Evolutionary conservation across 2,113 vertebrate genomes (phyloP).

Genomic region (Ondatra zibethicus): DNA sequence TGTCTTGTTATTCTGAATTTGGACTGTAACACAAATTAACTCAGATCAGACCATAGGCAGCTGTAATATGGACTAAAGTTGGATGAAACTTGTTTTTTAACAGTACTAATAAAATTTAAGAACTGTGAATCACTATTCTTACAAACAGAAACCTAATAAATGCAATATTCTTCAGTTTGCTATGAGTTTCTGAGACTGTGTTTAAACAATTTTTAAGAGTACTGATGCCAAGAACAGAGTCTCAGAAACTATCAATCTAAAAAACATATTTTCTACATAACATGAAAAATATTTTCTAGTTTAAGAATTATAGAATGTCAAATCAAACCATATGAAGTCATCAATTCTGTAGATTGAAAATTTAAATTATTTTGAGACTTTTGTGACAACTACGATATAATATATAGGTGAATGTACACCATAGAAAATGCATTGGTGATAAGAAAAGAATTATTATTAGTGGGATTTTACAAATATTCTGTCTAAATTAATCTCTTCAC

Average conservation of each 20-base stretch:
- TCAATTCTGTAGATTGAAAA: not conserved
- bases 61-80: not conserved
- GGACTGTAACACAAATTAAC: not conserved
- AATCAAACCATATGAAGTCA: not conserved
- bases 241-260: not conserved
- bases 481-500: not conserved
- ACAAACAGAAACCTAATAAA: not conserved
- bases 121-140: not conserved
- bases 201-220: not conserved
- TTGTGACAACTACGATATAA: not conserved
- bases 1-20: not conserved
- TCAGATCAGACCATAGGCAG: not conserved
- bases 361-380: not conserved
- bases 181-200: not conserved
- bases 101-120: not conserved
- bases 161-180: not conserved
- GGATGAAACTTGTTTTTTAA: not conserved
- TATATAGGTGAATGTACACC: not conserved
- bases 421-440: not conserved
- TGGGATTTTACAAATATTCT: not conserved
- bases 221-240: not conserved
- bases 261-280: not conserved
- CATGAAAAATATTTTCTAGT: not conserved
- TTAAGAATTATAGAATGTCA: not conserved
- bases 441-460: not conserved